Percentiles rank a stretch among this genome's conserved stretches.
These are phyloP conservation scores for Caerostris darwini DNA, from an alignment of 1,140 invertebrate species.

Conservation along the genomic window DNA sequence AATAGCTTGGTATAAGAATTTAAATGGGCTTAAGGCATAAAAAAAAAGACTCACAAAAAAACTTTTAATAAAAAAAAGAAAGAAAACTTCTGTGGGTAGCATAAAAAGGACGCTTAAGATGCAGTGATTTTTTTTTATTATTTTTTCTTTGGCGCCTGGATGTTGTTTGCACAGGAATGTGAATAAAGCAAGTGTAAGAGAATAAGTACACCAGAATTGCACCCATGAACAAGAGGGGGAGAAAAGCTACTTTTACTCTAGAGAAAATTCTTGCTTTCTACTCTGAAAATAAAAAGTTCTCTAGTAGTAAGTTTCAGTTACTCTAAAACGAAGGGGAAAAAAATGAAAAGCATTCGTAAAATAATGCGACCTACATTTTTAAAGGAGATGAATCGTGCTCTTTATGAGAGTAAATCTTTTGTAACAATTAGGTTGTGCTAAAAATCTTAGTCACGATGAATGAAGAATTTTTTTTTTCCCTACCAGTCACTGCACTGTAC, in stretches of 20 bases:
- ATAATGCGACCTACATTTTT: slow-evolving; percentile 48
- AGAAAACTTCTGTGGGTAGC: background rate
- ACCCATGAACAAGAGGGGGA: background rate
- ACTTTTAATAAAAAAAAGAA: background rate
- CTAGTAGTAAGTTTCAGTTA: background rate
- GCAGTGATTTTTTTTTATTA: background rate
- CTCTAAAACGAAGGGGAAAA: background rate
- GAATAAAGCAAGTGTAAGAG: background rate
- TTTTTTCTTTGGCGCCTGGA: background rate
- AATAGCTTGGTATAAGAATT: background rate
- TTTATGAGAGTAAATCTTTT: background rate
- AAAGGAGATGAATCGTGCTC: background rate
- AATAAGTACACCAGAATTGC: background rate
- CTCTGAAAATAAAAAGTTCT: background rate
- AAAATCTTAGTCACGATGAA: background rate
- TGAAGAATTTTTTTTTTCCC: background rate
- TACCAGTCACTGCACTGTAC: too few species aligned
- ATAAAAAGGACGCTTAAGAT: background rate
- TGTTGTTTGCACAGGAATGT: background rate
- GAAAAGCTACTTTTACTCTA: slow-evolving; percentile 1
- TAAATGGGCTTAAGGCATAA: background rate
- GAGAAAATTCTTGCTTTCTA: background rate
- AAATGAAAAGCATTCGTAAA: slow-evolving; percentile 4
- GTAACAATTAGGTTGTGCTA: slow-evolving; percentile 9
- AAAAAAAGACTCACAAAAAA: background rate